These are phyloP conservation scores for Baronia brevicornis DNA, from an alignment of 2,888 invertebrate species.

Conservation along the genomic window DNA sequence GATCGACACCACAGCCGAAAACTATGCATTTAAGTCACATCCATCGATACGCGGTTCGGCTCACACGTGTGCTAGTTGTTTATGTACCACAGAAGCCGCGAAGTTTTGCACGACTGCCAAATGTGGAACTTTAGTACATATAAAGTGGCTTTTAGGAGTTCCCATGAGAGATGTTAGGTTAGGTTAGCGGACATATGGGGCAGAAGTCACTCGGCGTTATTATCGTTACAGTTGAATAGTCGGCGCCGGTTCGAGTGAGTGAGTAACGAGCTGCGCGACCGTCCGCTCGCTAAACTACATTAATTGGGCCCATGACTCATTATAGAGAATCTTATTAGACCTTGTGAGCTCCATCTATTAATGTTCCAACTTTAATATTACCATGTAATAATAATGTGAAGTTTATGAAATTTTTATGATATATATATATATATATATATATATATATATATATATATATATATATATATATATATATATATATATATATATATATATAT, in stretches of 20 bases:
- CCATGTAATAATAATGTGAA: neutral
- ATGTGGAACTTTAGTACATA: slow-evolving; percentile 46
- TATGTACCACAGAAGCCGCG: slow-evolving; percentile 69
- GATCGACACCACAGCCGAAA: slow-evolving; percentile 60
- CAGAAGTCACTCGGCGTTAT: slow-evolving; percentile 53
- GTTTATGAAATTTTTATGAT: too few species aligned
- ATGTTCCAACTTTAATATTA: slow-evolving; percentile 1
- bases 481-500: too few species aligned
- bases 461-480: too few species aligned
- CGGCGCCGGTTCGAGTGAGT: slow-evolving; percentile 56
- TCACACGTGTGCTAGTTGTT: slow-evolving; percentile 65
- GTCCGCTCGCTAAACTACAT: slow-evolving; percentile 48
- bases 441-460: too few species aligned
- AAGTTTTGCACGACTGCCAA: slow-evolving; percentile 67
- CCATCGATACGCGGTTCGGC: slow-evolving; percentile 64
- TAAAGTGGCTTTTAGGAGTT: slow-evolving; percentile 59
- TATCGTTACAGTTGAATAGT: slow-evolving; percentile 62
- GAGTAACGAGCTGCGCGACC: slow-evolving; percentile 52
- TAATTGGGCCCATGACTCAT: slow-evolving; percentile 49
- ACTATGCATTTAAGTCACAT: slow-evolving; percentile 68
- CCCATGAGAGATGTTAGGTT: slow-evolving; percentile 62
- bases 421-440: too few species aligned
- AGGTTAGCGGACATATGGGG: slow-evolving; percentile 53
- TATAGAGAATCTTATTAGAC: slow-evolving; percentile 31
- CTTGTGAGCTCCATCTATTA: slow-evolving; percentile 8